Percentiles rank a stretch among this genome's conserved stretches.
Evolutionary conservation across 2,113 vertebrate genomes (phyloP).

Genomic region (Mystacornis crossleyi): DNA sequence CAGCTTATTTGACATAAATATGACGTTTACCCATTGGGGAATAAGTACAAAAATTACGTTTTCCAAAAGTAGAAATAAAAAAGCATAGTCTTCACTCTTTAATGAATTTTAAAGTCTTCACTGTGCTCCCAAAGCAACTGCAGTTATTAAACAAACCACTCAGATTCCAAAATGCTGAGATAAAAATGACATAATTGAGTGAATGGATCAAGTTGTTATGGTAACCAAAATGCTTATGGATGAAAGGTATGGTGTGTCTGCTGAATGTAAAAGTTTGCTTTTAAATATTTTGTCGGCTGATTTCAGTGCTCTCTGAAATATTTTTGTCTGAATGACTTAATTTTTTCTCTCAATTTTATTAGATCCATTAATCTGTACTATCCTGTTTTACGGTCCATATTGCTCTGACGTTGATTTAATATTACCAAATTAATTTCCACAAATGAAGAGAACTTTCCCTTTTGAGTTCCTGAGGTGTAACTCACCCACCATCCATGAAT

Average conservation of each 20-base stretch:
- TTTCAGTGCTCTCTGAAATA: conserved; percentile 28
- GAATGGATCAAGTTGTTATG: conserved; percentile 70
- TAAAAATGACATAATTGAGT: conserved; percentile 72
- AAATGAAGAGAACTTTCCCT: background rate
- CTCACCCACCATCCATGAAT: background rate
- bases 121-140: conserved; percentile 50
- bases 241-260: conserved; percentile 46
- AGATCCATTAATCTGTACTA: background rate
- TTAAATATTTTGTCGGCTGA: conserved; percentile 53
- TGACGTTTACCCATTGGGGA: background rate
- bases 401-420: background rate
- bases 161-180: conserved; percentile 75
- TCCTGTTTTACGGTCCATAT: background rate
- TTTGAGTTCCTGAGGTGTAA: background rate
- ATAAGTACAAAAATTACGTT: background rate
- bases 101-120: conserved; percentile 44
- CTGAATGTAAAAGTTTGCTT: background rate
- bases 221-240: conserved; percentile 70
- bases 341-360: conserved; percentile 17
- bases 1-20: background rate
- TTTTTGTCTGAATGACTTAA: conserved; percentile 27
- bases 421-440: background rate
- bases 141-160: conserved; percentile 58
- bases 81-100: background rate
- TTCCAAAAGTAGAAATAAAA: background rate